These are phyloP conservation scores for Coelopa frigida DNA, from an alignment of 1,140 invertebrate species.

Conservation along the genomic window DNA sequence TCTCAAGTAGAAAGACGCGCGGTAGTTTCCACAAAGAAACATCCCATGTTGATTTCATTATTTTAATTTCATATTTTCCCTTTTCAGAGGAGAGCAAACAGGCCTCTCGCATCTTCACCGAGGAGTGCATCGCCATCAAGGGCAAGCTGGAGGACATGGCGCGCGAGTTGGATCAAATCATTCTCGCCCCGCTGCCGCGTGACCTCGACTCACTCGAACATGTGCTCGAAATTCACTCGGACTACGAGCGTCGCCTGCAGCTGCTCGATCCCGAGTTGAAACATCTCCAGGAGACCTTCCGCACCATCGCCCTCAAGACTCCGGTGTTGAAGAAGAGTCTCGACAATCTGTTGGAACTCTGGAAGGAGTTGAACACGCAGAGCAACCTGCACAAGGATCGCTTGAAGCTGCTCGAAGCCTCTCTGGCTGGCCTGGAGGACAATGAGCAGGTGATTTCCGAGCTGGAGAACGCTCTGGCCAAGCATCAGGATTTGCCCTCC, in stretches of 20 bases:
- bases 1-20: constrained; percentile 31
- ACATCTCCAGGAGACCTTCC: constrained; percentile 73
- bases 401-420: constrained; percentile 84
- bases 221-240: constrained; percentile 80
- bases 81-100: constrained; percentile 77
- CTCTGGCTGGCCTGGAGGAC: constrained; percentile 83
- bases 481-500: constrained; percentile 74
- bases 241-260: constrained; percentile 69
- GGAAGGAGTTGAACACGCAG: constrained; percentile 60
- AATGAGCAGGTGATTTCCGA: constrained; percentile 81
- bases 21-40: constrained; percentile 19
- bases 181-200: constrained; percentile 70
- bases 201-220: constrained; percentile 81
- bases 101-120: constrained; percentile 75
- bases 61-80: constrained; percentile 2
- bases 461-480: constrained; percentile 82
- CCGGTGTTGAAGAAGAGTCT: constrained; percentile 83
- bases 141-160: constrained; percentile 78
- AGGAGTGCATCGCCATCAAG: constrained; percentile 74
- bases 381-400: constrained; percentile 42
- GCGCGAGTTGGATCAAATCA: constrained; percentile 68
- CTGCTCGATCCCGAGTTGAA: constrained; percentile 73
- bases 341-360: constrained; percentile 80
- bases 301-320: constrained; percentile 75
- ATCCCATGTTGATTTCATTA: not conserved